Evolutionary conservation across 2,797 vertebrate genomes (phyloP), one percentile per base, ranked within the genome.

Genomic region (Tokudaia tokunoshimensis): DNA sequence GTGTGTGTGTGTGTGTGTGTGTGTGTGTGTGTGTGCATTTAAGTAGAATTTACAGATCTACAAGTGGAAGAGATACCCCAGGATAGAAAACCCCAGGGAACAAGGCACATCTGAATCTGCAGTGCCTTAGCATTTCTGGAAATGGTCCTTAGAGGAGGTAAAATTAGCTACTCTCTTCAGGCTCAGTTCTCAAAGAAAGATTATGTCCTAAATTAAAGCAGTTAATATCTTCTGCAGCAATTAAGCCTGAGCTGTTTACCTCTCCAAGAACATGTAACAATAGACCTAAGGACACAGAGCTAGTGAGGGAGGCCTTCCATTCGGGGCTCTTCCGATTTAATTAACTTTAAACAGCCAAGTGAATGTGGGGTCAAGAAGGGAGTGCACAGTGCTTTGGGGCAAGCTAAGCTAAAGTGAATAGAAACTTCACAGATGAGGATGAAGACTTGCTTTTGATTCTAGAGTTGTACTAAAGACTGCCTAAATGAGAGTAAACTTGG

Each of bases 281-380:
- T 57, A 57, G 78, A 85, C 31, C 61, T 6, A 3, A 95, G 11
- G 47, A 92, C 14, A 1, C 12, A 74, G 26, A 37, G 24, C 9
- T 1, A 11, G 20, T 6, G 2, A 24, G 63, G 34, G 37, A 75
- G 87, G 31, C 4, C 92, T 97, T 88, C 44, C 44, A 92, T 65
- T 91, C 88, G 76, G 92, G 10, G 29, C 9, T 91, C 8, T 87
- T 86, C 76, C 11, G 44, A 87, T 92, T 96, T 95, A 94, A 96
- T 88, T 92, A 91, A 94, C 26, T 57, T 31, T 55, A 93, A 94
- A 91, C 52, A 95, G 59, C 61, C 61, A 96, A 92, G 37, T 55
- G 57, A 72, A 91, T 72, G 37, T 59, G 50, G 50, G 24, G 10
- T 59, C 82, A 79, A n/a, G 26, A 84, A 55, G 67, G 14, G 26